Evolutionary conservation across 2,113 vertebrate species (phyloP), one percentile per base, ranked within the genome.

Genomic region (Hippocampus comes): DNA sequence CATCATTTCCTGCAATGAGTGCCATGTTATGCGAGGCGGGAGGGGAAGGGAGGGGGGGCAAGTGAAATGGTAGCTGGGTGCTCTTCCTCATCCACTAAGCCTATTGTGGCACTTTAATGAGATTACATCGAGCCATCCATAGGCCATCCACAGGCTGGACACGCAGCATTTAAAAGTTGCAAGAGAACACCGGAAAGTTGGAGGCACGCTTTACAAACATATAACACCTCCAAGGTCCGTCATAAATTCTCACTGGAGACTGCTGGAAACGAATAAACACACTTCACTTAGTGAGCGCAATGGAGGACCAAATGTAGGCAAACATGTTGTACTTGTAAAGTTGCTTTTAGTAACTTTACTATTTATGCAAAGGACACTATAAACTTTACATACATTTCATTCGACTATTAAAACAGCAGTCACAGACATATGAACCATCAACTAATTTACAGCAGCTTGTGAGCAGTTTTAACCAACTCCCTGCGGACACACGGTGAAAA

Each of bases 51-150:
- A 0, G 0, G 34, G 34, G 5, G 69, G 83, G 64, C 67, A 70
- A 68, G 78, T 65, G 25, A 53, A 67, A 64, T 75, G 79, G 76
- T 82, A 77, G 74, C 65, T 46, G 73, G 72, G 78, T 81, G n/a
- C 75, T 63, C 74, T 66, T 63, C 76, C 70, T 77, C 60, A 42
- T 77, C 76, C 77, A 82, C 67, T 84, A 77, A 67, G 71, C 66
- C 82, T 78, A 82, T 82, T 84, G 84, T 82, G 82, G 76, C 70
- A 77, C 73, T 88, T 88, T 85, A 84, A 86, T 87, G 82, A 77
- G 60, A 89, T 86, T 85, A 87, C 81, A 70, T 84, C 71, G 71
- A 69, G 63, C 72, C 71, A 73, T 82, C 63, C 65, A 73, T 42
- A 1, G 74, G 67, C 72, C 27, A 30, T 30, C 27, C 27, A 30